A percentile compares a stretch with the other conserved stretches of the same genome.
Conservation (phyloP, 2,113 vertebrate species). For the Bambusicola thoracicus region DNA sequence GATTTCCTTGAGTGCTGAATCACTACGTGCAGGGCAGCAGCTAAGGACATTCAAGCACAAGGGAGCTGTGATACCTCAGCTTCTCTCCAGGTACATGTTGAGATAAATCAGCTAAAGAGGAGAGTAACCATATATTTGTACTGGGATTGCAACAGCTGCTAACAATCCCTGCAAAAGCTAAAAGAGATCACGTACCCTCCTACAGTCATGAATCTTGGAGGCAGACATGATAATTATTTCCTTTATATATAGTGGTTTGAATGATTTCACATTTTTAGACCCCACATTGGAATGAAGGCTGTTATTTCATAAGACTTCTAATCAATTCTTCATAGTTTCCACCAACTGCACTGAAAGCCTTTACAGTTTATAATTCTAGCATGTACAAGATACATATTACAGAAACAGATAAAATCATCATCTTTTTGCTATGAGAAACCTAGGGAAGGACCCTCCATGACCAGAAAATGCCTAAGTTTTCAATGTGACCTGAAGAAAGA, state of each 20-base stretch:
- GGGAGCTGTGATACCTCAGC: background rate
- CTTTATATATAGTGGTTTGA: background rate
- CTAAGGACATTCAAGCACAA: background rate
- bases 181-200: background rate
- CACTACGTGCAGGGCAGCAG: background rate
- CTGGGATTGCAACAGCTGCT: background rate
- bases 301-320: background rate
- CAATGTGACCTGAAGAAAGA: constrained; percentile 1
- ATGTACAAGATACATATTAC: background rate
- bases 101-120: background rate
- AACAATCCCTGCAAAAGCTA: accelerated
- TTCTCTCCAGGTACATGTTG: accelerated
- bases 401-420: background rate
- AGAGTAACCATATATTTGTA: background rate
- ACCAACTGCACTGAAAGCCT: background rate
- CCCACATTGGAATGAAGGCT: background rate
- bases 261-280: background rate
- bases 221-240: background rate
- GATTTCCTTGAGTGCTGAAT: background rate
- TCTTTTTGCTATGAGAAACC: background rate
- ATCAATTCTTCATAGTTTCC: background rate
- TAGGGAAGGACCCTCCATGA: background rate
- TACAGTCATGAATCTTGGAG: background rate
- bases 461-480: background rate
- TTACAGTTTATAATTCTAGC: background rate